phyloP scores from a whole-genome alignment of 2,888 invertebrate species.

The Entomobrya proxima region DNA sequence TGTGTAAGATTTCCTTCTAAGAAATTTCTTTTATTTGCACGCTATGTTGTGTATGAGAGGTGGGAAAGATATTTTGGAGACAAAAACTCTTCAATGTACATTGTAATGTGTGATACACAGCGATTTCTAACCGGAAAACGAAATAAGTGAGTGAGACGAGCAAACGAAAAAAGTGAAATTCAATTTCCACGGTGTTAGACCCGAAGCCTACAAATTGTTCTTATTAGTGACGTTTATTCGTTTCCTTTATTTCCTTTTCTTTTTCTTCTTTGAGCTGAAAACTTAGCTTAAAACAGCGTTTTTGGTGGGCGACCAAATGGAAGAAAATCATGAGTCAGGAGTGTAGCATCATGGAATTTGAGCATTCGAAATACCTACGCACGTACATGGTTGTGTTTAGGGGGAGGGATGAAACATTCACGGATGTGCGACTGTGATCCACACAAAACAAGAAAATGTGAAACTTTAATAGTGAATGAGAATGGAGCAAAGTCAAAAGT shows the following conservation, averaged over 20 bases:
- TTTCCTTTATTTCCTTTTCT: conserved; percentile 58
- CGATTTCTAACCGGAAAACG: conserved; percentile 26
- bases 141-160: conserved; percentile 35
- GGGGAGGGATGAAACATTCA: conserved; percentile 6
- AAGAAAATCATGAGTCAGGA: conserved; percentile 30
- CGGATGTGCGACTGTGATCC: neutral
- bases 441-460: neutral
- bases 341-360: conserved; percentile 8
- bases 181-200: conserved; percentile 63
- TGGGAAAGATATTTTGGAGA: neutral
- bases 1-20: conserved; percentile 14
- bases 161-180: conserved; percentile 49
- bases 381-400: neutral
- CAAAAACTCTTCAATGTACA: neutral
- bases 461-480: conserved; percentile 45
- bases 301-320: conserved; percentile 24
- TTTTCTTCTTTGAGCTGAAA: conserved; percentile 40
- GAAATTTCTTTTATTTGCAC: neutral
- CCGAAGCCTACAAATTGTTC: conserved; percentile 63
- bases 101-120: neutral
- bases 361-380: neutral
- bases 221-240: conserved; percentile 66
- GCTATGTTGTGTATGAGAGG: neutral
- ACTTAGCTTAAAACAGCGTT: conserved; percentile 7
- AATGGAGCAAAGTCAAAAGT: conserved; percentile 12